Evolutionary conservation across 2,888 invertebrate species (phyloP), one percentile per base, ranked within the genome.

Genomic region (Parnassius smintheus): DNA sequence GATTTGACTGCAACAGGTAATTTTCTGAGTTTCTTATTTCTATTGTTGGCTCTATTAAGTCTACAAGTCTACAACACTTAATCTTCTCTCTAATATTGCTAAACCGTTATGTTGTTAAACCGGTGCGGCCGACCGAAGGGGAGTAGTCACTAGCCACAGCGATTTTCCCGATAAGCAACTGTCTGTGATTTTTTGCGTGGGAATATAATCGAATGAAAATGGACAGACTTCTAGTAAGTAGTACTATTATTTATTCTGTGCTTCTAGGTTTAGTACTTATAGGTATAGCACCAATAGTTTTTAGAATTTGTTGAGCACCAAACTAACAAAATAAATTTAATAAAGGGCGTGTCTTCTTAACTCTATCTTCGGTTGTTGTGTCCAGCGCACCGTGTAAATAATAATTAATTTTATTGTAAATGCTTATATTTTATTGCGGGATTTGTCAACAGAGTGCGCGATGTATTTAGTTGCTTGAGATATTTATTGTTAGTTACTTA

Each of bases 391-490:
- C 91, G 88, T 91, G 91, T 91, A 91, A 91, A 91, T 91, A 91
- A 91, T 91, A 91, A 91, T 91, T 91, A 91, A 91, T 91, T 90
- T 91, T 91, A 91, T 91, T 91, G 91, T 91, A 90, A 91, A 88
- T 91, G 91, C 89, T 91, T 91, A 91, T 91, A 91, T 91, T 91
- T 91, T 91, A 91, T 91, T 91, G 83, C 91, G 79, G 91, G 91
- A 91, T 91, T 91, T 91, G 91, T 91, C 91, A 91, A 91, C 91
- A 91, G 87, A 82, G 85, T 80, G 85, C 82, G 87, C 86, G 90
- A 89, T 90, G 90, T 88, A 88, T 89, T 89, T 85, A 88, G 90
- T 88, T 76, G 82, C 72, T 73, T 79, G 87, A 85, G 76, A 88
- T 91, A 91, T 91, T 91, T 91, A 91, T 91, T 85, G 87, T 80